Evolutionary conservation across 2,888 invertebrate genomes (phyloP), one percentile per base, ranked within the genome.

Genomic region (Lochmaea crataegi): DNA sequence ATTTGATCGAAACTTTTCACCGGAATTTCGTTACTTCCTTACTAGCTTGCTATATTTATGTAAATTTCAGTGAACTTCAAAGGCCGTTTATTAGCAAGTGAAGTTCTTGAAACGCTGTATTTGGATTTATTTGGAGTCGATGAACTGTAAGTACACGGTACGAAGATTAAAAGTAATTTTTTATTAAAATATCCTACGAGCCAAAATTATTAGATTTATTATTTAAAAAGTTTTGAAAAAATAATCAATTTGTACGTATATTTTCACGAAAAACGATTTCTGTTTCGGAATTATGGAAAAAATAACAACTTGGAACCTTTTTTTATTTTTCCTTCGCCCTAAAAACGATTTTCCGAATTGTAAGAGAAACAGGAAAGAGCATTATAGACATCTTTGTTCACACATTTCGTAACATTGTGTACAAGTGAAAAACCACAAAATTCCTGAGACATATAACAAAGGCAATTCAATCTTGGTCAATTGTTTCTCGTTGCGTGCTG

Each of bases 401-500:
- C 69, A 63, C 69, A 68, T 68, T 60, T 61, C 51, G 9, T 18
- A 61, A 69, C 56, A 65, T 22, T 26, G 56, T 51, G 38, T 57
- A 38, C 57, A 57, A 65, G 64, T 45, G 32, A 57, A 65, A 70
- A 70, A 57, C 64, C 26, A 42, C 26, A 45, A 70, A 70, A 57
- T 64, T 57, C 64, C 45, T 64, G 10, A 57, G 70, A 57, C 57
- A 56, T 65, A 45, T 57, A 70, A 64, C 70, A 64, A 70, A 70
- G 64, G 64, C 70, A 70, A 70, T 70, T 64, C 69, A 70, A 70
- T 73, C 65, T 73, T 74, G 51, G 69, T 48, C 72, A 63, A 74
- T 76, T 76, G 76, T 74, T 76, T 72, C 74, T 66, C 60, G 65
- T 75, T 75, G 75, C 75, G 75, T 76, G 76, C 70, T 12, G 16